Evolutionary conservation across 2,113 vertebrate genomes (phyloP).

Genomic region (Ctenodactylus gundi): DNA sequence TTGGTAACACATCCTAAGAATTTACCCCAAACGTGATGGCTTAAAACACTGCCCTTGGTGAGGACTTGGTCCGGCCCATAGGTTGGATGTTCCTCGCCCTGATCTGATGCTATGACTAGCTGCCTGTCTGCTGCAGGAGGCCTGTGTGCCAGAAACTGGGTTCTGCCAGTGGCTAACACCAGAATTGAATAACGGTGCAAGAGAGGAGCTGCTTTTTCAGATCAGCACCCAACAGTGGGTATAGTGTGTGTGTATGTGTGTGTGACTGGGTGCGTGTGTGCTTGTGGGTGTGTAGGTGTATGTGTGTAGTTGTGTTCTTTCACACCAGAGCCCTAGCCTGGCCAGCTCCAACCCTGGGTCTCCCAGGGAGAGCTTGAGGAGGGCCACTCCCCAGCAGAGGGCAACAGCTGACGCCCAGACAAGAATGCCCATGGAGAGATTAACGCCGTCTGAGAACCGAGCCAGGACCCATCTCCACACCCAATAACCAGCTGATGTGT

Average conservation of each 20-base stretch:
- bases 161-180: background rate
- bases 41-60: no score
- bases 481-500: rapidly evolving
- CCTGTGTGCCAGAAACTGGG: background rate
- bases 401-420: background rate
- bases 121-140: background rate
- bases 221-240: background rate
- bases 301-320: rapidly evolving
- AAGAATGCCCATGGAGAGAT: background rate
- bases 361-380: background rate
- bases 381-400: constrained; percentile 57
- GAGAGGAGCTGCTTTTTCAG: background rate
- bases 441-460: background rate
- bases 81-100: no score
- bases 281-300: background rate
- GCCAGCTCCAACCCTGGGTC: rapidly evolving
- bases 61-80: no score
- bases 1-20: no score
- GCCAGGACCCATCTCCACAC: background rate
- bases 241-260: background rate
- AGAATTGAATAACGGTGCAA: background rate
- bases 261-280: no score
- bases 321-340: background rate
- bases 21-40: no score
- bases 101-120: no score